These are phyloP conservation scores for Amphiura filiformis DNA, from an alignment of 35 echinoderm and acorn worm species.

Conservation along the genomic window DNA sequence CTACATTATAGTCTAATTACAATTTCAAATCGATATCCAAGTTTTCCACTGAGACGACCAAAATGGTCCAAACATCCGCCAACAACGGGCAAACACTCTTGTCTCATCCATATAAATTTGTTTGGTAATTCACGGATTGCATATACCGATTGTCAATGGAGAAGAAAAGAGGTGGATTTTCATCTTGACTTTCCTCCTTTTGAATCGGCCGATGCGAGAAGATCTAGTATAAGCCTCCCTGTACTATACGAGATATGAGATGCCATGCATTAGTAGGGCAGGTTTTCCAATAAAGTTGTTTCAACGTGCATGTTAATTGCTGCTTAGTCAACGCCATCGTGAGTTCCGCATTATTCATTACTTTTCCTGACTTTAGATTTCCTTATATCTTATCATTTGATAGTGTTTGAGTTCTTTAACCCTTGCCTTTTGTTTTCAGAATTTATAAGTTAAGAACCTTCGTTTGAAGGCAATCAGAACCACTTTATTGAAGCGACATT, in stretches of 20 bases:
- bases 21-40: conserved; percentile 5
- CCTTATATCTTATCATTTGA: background rate
- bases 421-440: background rate
- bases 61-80: background rate
- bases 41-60: background rate
- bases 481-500: background rate
- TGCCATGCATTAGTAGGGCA: background rate
- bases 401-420: background rate
- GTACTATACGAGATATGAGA: background rate
- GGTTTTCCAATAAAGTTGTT: background rate
- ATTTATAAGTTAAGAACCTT: background rate
- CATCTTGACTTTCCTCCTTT: background rate
- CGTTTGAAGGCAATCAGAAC: background rate
- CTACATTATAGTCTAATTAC: background rate
- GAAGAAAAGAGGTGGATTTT: background rate
- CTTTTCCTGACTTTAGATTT: background rate
- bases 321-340: background rate
- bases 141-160: background rate
- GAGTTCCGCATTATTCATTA: background rate
- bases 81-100: background rate
- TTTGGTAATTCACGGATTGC: background rate
- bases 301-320: background rate
- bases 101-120: background rate
- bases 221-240: background rate
- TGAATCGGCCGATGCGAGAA: background rate